phyloP scores from a whole-genome alignment of 2,888 invertebrate genomes.

The Anorthoa munda region DNA sequence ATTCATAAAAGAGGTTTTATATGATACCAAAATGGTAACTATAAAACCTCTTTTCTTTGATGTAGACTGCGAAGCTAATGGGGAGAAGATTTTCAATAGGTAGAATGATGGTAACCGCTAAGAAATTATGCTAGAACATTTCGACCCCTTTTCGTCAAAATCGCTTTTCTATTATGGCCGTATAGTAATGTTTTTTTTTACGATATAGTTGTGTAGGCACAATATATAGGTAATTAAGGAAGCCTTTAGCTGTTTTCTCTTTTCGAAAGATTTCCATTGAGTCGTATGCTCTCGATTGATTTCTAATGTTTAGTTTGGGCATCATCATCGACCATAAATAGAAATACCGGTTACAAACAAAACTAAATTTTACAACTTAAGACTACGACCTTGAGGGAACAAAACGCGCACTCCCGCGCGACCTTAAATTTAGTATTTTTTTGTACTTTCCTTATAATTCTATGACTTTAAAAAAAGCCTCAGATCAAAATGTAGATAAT shows the following conservation, averaged over 20 bases:
- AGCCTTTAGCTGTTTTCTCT: not conserved
- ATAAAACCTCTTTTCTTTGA: no score
- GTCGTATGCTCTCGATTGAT: not conserved
- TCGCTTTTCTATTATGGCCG: not conserved
- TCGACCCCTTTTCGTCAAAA: not conserved
- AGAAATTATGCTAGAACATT: not conserved
- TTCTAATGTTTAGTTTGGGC: not conserved
- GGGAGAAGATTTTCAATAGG: not conserved
- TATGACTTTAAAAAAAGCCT: no score
- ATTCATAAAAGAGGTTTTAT: not conserved
- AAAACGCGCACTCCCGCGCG: no score
- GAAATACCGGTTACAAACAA: not conserved
- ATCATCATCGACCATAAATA: not conserved
- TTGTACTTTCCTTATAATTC: no score
- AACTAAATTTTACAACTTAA: constrained; percentile 1
- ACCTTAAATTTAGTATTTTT: no score
- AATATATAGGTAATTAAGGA: not conserved
- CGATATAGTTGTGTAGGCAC: not conserved
- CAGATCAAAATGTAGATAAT: no score
- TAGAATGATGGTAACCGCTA: not conserved
- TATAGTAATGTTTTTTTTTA: not conserved
- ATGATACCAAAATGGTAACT: not conserved
- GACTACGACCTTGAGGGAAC: no score
- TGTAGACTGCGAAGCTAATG: not conserved
- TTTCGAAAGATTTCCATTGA: not conserved